Evolutionary conservation across 2,797 vertebrate species (phyloP).

Genomic region (Smutsia gigantea): DNA sequence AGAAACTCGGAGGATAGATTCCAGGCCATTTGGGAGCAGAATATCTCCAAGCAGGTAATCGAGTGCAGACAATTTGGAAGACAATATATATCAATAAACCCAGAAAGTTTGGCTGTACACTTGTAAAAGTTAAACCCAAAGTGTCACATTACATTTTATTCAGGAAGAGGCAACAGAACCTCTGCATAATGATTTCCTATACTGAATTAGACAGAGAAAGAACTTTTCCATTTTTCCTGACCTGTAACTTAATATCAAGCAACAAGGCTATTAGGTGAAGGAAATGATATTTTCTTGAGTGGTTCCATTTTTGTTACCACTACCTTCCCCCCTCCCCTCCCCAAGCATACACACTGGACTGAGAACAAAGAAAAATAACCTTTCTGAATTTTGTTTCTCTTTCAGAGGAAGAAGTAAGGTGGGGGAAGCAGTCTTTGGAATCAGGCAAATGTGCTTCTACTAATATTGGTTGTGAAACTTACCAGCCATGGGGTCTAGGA

Average conservation of each 20-base stretch:
- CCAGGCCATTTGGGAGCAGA: not conserved
- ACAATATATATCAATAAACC: not conserved
- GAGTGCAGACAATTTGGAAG: not conserved
- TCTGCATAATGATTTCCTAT: conserved; percentile 66
- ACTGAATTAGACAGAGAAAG: conserved; percentile 58
- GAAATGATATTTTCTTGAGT: conserved; percentile 31
- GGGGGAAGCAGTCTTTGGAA: not conserved
- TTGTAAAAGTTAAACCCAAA: conserved; percentile 76
- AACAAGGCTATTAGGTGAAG: conserved; percentile 7
- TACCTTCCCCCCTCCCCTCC: not conserved
- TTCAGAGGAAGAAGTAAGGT: not conserved
- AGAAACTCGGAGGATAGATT: not conserved
- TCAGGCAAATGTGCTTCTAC: not conserved
- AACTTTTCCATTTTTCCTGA: conserved; percentile 47
- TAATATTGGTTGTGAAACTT: not conserved
- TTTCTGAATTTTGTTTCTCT: not conserved
- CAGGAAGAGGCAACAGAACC: conserved; percentile 55
- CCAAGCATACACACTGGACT: not conserved
- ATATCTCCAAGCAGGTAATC: not conserved
- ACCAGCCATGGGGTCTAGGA: not conserved
- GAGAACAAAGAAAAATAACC: conserved; percentile 34
- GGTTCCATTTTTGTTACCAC: conserved; percentile 24
- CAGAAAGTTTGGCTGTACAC: conserved; percentile 50
- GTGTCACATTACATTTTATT: conserved; percentile 43
- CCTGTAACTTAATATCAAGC: conserved; percentile 46